phyloP scores from a whole-genome alignment of 2,113 vertebrate species.

The Symphodus melops region DNA sequence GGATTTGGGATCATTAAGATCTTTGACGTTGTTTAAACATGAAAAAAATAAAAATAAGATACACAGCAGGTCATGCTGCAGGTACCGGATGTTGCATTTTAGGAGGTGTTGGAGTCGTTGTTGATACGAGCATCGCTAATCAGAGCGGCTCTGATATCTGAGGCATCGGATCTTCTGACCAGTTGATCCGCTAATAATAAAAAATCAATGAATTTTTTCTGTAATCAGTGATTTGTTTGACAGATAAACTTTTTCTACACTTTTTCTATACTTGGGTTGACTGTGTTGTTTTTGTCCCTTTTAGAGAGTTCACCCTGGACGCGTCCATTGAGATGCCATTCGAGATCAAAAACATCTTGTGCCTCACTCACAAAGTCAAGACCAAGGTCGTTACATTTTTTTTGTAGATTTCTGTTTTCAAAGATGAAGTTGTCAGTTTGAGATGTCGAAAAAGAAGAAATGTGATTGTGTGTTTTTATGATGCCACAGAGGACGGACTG shows the following conservation, averaged over 20 bases:
- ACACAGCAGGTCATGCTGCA: neutral
- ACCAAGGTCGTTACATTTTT: no score
- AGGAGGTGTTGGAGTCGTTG: no score
- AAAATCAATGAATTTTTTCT: neutral
- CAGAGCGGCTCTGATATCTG: no score
- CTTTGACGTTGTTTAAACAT: neutral
- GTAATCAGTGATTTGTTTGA: neutral
- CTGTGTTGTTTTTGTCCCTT: conserved; percentile 5
- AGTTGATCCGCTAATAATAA: no score
- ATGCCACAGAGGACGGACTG: conserved; percentile 83
- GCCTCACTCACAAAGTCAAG: conserved; percentile 83
- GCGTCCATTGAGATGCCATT: conserved; percentile 87
- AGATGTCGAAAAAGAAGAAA: no score
- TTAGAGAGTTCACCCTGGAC: conserved; percentile 83
- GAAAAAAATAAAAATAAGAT: neutral
- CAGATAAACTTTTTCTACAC: neutral
- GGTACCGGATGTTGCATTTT: no score
- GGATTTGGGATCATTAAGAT: no score
- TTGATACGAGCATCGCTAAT: no score
- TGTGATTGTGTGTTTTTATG: conserved; percentile 1
- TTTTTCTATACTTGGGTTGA: neutral
- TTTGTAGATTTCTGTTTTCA: no score
- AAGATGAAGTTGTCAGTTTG: no score
- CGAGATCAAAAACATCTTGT: conserved; percentile 78
- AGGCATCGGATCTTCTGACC: no score